Conservation (phyloP, 1,140 invertebrate genomes). For the Teleogryllus occipitalis region DNA sequence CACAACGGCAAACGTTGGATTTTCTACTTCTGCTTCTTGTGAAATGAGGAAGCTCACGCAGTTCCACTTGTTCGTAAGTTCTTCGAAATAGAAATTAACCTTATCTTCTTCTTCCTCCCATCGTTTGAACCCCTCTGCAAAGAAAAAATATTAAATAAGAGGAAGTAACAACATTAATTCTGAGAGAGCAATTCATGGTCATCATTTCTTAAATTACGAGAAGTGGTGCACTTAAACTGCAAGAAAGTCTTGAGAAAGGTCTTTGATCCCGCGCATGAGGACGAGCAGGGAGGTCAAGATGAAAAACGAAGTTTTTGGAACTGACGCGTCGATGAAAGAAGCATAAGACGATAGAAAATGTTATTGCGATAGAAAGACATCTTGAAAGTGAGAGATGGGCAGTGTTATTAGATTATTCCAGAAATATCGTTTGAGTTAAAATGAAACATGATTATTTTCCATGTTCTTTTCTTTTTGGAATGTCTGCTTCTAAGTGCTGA, state of each 20-base stretch:
- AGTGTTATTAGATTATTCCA: too few species aligned
- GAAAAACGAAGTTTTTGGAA: too few species aligned
- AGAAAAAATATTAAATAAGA: not conserved
- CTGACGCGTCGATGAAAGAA: too few species aligned
- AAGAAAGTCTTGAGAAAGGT: not conserved
- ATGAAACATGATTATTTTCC: too few species aligned
- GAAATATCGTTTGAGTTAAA: too few species aligned
- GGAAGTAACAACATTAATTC: too few species aligned
- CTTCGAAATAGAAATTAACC: slow-evolving; percentile 40
- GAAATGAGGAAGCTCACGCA: slow-evolving; percentile 41
- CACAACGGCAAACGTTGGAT: slow-evolving; percentile 41
- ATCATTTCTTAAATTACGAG: not conserved
- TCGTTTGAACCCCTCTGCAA: slow-evolving; percentile 30
- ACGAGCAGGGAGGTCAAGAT: too few species aligned
- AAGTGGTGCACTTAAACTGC: not conserved
- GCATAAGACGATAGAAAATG: too few species aligned
- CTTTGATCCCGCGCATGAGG: not conserved
- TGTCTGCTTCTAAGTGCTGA: too few species aligned
- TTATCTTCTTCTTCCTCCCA: slow-evolving; percentile 36
- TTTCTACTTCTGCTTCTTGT: slow-evolving; percentile 37
- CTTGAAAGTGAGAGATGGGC: too few species aligned
- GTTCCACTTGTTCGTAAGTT: slow-evolving; percentile 31
- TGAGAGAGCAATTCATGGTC: not conserved
- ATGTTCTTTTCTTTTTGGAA: too few species aligned
- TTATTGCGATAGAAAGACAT: too few species aligned